phyloP scores from a whole-genome alignment of 2,888 invertebrate genomes.

The Catocala sponsa region DNA sequence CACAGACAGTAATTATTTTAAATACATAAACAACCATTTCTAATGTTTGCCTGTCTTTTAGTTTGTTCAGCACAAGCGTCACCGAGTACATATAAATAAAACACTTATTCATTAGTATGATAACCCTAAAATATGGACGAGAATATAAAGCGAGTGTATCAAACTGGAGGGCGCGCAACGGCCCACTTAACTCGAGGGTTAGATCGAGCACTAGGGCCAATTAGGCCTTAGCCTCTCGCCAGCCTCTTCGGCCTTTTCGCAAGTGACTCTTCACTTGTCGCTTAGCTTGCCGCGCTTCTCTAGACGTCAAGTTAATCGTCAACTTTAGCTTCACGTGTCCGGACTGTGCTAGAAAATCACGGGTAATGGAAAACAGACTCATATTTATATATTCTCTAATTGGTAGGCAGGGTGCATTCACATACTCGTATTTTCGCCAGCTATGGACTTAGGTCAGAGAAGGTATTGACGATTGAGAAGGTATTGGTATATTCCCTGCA shows the following conservation, averaged over 20 bases:
- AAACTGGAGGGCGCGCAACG: slow-evolving; percentile 39
- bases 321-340: slow-evolving; percentile 2
- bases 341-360: not conserved
- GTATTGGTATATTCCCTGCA: too few relatives aligned
- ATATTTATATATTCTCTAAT: too few relatives aligned
- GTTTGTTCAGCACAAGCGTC: too few relatives aligned
- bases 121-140: slow-evolving; percentile 4
- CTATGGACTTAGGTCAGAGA: too few relatives aligned
- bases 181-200: slow-evolving; percentile 44
- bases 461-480: too few relatives aligned
- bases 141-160: slow-evolving; percentile 46
- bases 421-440: too few relatives aligned
- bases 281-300: slow-evolving; percentile 42
- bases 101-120: not conserved
- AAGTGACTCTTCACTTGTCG: slow-evolving; percentile 51
- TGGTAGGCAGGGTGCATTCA: too few relatives aligned
- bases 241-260: slow-evolving; percentile 17
- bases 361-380: too few relatives aligned
- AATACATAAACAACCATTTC: too few relatives aligned
- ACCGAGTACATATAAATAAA: too few relatives aligned
- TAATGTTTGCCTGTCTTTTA: too few relatives aligned
- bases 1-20: too few relatives aligned
- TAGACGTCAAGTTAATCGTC: slow-evolving; percentile 41
- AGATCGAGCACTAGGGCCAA: slow-evolving; percentile 59
- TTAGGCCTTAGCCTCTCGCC: slow-evolving; percentile 49